A percentile compares a stretch with the other conserved stretches of the same genome.
Evolutionary conservation across 2,888 invertebrate species (phyloP).

Genomic region (Pseudoips prasinana): DNA sequence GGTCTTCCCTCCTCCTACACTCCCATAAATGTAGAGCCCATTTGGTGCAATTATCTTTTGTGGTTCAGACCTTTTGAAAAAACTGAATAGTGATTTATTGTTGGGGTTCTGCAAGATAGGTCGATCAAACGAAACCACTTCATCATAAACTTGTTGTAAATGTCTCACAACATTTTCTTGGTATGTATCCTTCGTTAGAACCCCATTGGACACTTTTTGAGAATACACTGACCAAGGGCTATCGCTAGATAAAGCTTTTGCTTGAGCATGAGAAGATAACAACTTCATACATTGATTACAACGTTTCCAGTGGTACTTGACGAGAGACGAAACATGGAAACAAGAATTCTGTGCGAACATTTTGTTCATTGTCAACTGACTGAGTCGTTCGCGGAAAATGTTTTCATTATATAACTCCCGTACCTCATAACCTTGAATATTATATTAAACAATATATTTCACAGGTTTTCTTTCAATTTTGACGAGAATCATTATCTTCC

Average conservation of each 20-base stretch:
- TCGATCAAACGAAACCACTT: conserved; percentile 82
- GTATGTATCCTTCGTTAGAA: conserved; percentile 85
- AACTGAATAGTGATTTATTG: conserved; percentile 51
- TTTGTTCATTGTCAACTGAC: conserved; percentile 44
- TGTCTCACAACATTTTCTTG: conserved; percentile 87
- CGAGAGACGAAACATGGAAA: conserved; percentile 45
- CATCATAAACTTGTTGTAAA: conserved; percentile 86
- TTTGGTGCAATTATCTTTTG: conserved; percentile 82
- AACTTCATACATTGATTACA: conserved; percentile 58
- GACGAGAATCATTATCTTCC: conserved; percentile 5
- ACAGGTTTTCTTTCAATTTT: conserved; percentile 12
- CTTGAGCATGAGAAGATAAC: conserved; percentile 54
- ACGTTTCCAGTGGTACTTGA: conserved; percentile 52
- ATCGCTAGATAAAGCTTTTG: conserved; percentile 35
- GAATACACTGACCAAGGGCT: conserved; percentile 81
- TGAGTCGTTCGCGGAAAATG: conserved; percentile 29
- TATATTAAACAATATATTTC: conserved; percentile 19
- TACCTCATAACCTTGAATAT: conserved; percentile 34
- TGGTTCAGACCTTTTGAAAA: conserved; percentile 61
- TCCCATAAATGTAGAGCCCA: conserved; percentile 94
- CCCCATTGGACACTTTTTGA: conserved; percentile 81
- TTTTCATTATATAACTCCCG: conserved; percentile 49
- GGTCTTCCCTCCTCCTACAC: conserved; percentile 98
- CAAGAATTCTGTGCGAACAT: conserved; percentile 53
- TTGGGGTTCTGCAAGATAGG: conserved; percentile 42